phyloP scores from a whole-genome alignment of 2,888 invertebrate genomes.

The Epistrophella euchroma region DNA sequence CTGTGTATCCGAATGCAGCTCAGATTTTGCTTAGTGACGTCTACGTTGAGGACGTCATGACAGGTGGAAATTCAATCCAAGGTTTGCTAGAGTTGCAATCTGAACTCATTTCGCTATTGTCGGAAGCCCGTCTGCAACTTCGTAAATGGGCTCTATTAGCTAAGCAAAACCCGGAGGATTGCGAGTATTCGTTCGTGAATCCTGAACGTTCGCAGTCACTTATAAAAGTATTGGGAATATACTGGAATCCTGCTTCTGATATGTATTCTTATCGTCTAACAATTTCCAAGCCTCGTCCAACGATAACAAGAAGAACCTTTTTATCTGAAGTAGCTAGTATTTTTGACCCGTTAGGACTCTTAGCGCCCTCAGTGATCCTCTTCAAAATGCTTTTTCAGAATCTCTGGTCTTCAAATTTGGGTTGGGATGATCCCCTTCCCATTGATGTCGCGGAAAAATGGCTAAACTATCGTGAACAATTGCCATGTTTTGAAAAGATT shows the following conservation, averaged over 20 bases:
- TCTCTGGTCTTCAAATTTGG: conserved; percentile 35
- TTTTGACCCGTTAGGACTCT: conserved; percentile 30
- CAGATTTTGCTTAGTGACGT: conserved; percentile 12
- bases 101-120: not conserved
- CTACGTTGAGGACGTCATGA: conserved; percentile 8
- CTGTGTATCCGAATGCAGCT: conserved; percentile 14
- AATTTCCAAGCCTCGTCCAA: not conserved
- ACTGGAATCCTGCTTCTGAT: conserved; percentile 40
- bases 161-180: conserved; percentile 3
- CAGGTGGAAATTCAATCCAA: conserved; percentile 30
- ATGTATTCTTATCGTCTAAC: conserved; percentile 11
- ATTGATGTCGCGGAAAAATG: conserved; percentile 12
- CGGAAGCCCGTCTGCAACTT: conserved; percentile 31
- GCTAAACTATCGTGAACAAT: conserved; percentile 20
- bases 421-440: conserved; percentile 68
- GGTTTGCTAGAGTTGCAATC: not conserved
- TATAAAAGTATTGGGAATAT: conserved; percentile 28
- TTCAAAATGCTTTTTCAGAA: conserved; percentile 34
- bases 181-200: conserved; percentile 1
- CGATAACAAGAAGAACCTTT: not conserved
- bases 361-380: conserved; percentile 20
- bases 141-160: conserved; percentile 17
- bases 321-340: conserved; percentile 28
- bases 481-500: conserved; percentile 33
- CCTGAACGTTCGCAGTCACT: conserved; percentile 18